phyloP scores from a whole-genome alignment of 2,113 vertebrate genomes.

The Protobothrops flavoviridis region DNA sequence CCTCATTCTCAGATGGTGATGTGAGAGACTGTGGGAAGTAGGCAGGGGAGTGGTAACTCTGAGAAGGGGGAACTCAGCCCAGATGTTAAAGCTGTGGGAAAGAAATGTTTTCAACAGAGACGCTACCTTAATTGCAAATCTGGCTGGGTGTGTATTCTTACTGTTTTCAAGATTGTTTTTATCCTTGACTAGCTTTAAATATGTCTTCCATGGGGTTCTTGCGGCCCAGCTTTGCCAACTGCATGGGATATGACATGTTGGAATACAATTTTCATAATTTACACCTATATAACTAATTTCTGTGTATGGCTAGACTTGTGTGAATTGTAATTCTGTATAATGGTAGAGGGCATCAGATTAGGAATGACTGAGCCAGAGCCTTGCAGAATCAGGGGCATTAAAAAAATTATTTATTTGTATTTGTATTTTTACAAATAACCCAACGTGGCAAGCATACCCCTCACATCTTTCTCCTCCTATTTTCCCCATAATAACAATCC shows the following conservation, averaged over 20 bases:
- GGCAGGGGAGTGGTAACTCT: not conserved
- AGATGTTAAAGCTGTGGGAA: not conserved
- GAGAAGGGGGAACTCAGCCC: not conserved
- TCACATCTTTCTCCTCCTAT: too few relatives aligned
- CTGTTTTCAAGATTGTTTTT: not conserved
- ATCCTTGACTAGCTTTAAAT: not conserved
- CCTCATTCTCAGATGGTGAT: not conserved
- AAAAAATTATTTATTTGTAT: too few relatives aligned
- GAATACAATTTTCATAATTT: not conserved
- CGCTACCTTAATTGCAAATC: not conserved
- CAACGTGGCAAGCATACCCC: not conserved
- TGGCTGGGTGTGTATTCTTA: not conserved
- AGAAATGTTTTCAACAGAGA: not conserved
- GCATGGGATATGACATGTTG: not conserved
- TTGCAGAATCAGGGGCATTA: not conserved
- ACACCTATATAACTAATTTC: not conserved
- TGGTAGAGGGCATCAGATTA: not conserved
- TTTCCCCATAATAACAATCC: too few relatives aligned
- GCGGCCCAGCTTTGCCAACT: not conserved
- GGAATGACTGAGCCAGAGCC: not conserved
- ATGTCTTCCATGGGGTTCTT: not conserved
- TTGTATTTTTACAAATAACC: not conserved
- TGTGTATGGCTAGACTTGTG: not conserved
- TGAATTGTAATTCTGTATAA: not conserved
- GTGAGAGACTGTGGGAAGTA: not conserved